Evolutionary conservation across 2,888 invertebrate species (phyloP).

Genomic region (Plagodis dolabraria): DNA sequence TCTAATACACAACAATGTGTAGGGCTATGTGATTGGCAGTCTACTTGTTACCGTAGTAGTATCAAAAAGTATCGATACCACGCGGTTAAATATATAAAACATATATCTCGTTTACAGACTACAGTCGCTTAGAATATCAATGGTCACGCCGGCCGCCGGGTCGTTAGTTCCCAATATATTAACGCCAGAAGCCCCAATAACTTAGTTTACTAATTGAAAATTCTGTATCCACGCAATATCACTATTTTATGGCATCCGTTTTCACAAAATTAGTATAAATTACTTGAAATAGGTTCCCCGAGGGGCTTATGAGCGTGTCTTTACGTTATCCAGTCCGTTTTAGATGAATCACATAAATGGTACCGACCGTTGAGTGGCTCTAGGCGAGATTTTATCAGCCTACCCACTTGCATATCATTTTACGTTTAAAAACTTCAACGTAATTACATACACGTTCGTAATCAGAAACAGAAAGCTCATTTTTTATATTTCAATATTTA

Average conservation of each 20-base stretch:
- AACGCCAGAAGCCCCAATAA: slow-evolving; percentile 19
- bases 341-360: slow-evolving; percentile 9
- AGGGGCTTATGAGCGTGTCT: slow-evolving; percentile 25
- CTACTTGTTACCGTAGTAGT: no score
- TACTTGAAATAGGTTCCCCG: slow-evolving; percentile 29
- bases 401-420: slow-evolving; percentile 5
- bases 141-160: slow-evolving; percentile 1
- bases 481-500: no score
- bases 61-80: no score
- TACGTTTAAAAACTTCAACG: neutral
- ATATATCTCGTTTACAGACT: no score
- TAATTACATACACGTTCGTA: no score
- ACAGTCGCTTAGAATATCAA: neutral
- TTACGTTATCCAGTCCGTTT: slow-evolving; percentile 17
- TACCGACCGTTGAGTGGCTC: slow-evolving; percentile 10
- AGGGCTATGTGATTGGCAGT: no score
- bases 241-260: slow-evolving; percentile 38
- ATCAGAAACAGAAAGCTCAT: no score
- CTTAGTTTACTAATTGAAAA: slow-evolving; percentile 32
- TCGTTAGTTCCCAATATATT: slow-evolving; percentile 28
- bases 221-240: slow-evolving; percentile 30
- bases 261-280: slow-evolving; percentile 39
- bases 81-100: no score
- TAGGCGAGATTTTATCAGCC: slow-evolving; percentile 18
- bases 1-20: no score